Percentiles rank a stretch among this genome's conserved stretches.
Conservation (phyloP, 1,140 invertebrate species). For the Asobara japonica region DNA sequence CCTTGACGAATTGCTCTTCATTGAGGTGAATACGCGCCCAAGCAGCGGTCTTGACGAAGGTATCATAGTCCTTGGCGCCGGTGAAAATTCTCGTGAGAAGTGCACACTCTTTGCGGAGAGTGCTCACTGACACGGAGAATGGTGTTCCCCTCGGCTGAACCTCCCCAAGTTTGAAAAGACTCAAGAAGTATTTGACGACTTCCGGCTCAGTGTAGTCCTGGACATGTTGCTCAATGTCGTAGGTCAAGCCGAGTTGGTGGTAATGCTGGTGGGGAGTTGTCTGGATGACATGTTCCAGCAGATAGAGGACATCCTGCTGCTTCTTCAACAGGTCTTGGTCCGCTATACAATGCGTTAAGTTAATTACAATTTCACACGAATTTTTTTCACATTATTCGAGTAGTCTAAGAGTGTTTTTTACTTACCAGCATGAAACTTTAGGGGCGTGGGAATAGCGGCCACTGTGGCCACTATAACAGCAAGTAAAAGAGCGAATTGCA, state of each 20-base stretch:
- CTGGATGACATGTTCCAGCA: conserved; percentile 73
- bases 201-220: conserved; percentile 52
- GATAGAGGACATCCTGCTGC: conserved; percentile 72
- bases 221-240: conserved; percentile 51
- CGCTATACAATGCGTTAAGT: conserved; percentile 53
- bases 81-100: conserved; percentile 64
- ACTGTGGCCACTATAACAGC: conserved; percentile 59
- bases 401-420: background rate
- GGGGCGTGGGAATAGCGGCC: conserved; percentile 49
- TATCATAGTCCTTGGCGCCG: conserved; percentile 56
- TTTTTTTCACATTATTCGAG: background rate
- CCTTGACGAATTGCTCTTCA: conserved; percentile 62
- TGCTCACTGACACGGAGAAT: conserved; percentile 48
- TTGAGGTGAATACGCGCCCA: conserved; percentile 63
- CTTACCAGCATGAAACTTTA: conserved; percentile 61
- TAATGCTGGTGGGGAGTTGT: conserved; percentile 55
- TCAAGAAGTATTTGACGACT: conserved; percentile 52
- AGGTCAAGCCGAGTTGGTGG: conserved; percentile 51
- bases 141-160: conserved; percentile 56
- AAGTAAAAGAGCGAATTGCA: conserved; percentile 59
- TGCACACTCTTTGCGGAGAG: conserved; percentile 57
- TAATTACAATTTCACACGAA: background rate
- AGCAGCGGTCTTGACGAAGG: conserved; percentile 60
- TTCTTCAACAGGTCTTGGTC: conserved; percentile 69
- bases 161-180: conserved; percentile 47